These are phyloP conservation scores for Cottus gobio DNA, from an alignment of 2,113 vertebrate genomes.

Conservation along the genomic window DNA sequence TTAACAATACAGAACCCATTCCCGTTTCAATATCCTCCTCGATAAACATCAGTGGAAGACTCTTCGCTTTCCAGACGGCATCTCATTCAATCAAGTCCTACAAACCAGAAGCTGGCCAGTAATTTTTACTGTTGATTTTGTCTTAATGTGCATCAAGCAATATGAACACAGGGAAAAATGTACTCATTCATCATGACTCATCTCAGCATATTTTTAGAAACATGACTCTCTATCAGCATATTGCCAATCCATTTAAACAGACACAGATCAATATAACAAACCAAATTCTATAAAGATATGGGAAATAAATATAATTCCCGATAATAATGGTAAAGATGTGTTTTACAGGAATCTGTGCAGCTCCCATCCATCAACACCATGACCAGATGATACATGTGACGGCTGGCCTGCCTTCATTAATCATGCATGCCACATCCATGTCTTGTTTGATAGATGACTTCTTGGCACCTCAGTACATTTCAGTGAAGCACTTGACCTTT, in stretches of 20 bases:
- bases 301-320: not conserved
- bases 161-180: not conserved
- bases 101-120: constrained; percentile 40
- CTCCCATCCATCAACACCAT: constrained; percentile 47
- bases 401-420: constrained; percentile 48
- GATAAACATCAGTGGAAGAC: constrained; percentile 63
- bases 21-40: constrained; percentile 63
- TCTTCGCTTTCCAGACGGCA: constrained; percentile 40
- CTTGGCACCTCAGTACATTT: constrained; percentile 64
- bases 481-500: constrained; percentile 75
- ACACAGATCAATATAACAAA: not conserved
- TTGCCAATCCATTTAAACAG: not conserved
- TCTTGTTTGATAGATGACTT: constrained; percentile 69
- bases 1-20: constrained; percentile 62
- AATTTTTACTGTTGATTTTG: constrained; percentile 45
- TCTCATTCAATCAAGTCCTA: constrained; percentile 66
- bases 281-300: not conserved
- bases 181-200: constrained; percentile 34
- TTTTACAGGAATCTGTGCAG: constrained; percentile 26
- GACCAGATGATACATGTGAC: constrained; percentile 26
- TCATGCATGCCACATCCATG: constrained; percentile 59
- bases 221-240: not conserved
- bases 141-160: constrained; percentile 42
- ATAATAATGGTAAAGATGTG: not conserved
- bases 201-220: constrained; percentile 18